Evolutionary conservation across 2,797 vertebrate species (phyloP).

Genomic region (Labroides dimidiatus): DNA sequence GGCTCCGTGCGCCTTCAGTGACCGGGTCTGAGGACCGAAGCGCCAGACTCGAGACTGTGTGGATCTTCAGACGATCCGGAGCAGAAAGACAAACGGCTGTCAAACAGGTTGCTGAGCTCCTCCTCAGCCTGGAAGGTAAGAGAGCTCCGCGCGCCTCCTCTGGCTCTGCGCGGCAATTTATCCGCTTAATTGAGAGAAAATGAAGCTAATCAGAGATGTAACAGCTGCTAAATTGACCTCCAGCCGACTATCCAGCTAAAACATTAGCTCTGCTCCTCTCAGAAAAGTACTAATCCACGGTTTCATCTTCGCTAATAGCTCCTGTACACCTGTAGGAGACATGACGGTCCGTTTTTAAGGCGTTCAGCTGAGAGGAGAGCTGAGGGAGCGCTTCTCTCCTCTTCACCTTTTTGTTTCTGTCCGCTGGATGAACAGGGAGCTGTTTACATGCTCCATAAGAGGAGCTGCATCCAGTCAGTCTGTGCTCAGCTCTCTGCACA

Average conservation of each 20-base stretch:
- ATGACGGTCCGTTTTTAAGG: slow-evolving; percentile 2
- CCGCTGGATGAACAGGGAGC: background rate
- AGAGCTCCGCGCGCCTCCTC: slow-evolving; percentile 16
- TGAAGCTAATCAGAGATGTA: slow-evolving; percentile 31
- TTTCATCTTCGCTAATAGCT: background rate
- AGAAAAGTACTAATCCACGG: slow-evolving; percentile 6
- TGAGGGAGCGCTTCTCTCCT: too few relatives aligned
- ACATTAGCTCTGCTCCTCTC: background rate
- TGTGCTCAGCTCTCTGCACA: background rate
- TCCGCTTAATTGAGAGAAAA: slow-evolving; percentile 45
- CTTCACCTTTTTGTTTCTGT: background rate
- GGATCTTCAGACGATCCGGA: slow-evolving; percentile 1
- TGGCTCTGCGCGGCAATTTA: slow-evolving; percentile 19
- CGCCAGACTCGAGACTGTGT: slow-evolving; percentile 27
- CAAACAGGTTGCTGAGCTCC: slow-evolving; percentile 57
- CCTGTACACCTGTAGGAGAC: background rate
- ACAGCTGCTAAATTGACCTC: slow-evolving; percentile 43
- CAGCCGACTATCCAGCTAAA: slow-evolving; percentile 5
- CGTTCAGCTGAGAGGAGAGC: background rate
- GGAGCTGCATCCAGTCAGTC: slow-evolving; percentile 3
- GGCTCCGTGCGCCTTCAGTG: slow-evolving; percentile 50
- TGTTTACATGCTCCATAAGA: background rate
- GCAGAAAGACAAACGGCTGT: slow-evolving; percentile 14
- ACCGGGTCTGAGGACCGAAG: slow-evolving; percentile 36
- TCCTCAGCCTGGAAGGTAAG: slow-evolving; percentile 54